These are phyloP conservation scores for Lagria hirta DNA, from an alignment of 2,888 invertebrate genomes.

Conservation along the genomic window DNA sequence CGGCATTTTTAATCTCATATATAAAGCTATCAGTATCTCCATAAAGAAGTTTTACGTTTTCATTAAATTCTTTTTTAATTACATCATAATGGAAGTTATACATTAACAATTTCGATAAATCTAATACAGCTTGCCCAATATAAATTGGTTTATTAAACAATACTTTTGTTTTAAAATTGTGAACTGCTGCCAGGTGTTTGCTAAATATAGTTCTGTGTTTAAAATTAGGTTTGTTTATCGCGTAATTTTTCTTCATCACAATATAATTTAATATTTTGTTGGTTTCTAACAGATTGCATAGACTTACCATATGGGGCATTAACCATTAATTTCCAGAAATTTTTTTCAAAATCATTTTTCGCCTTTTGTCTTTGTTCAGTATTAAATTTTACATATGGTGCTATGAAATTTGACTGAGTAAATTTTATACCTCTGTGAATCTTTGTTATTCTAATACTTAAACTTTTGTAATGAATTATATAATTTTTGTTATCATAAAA, in stretches of 20 bases:
- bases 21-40: constrained; percentile 22
- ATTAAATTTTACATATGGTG: constrained; percentile 28
- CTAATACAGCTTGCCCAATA: constrained; percentile 23
- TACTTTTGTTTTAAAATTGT: constrained; percentile 19
- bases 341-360: constrained; percentile 15
- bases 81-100: constrained; percentile 24
- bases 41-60: constrained; percentile 26
- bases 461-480: constrained; percentile 22
- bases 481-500: constrained; percentile 20
- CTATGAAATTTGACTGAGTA: constrained; percentile 27
- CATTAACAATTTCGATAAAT: constrained; percentile 24
- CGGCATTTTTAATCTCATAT: constrained; percentile 25
- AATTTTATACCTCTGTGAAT: constrained; percentile 24
- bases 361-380: constrained; percentile 26
- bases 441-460: constrained; percentile 25
- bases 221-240: constrained; percentile 26
- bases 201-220: constrained; percentile 23
- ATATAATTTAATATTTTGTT: constrained; percentile 27
- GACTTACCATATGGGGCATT: constrained; percentile 18
- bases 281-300: constrained; percentile 25
- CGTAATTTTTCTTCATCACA: constrained; percentile 23
- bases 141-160: constrained; percentile 12
- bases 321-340: constrained; percentile 20
- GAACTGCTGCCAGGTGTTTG: constrained; percentile 24
- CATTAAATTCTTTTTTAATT: constrained; percentile 26